These are phyloP conservation scores for Asteroscopus sphinx DNA, from an alignment of 2,888 invertebrate species.

Conservation along the genomic window DNA sequence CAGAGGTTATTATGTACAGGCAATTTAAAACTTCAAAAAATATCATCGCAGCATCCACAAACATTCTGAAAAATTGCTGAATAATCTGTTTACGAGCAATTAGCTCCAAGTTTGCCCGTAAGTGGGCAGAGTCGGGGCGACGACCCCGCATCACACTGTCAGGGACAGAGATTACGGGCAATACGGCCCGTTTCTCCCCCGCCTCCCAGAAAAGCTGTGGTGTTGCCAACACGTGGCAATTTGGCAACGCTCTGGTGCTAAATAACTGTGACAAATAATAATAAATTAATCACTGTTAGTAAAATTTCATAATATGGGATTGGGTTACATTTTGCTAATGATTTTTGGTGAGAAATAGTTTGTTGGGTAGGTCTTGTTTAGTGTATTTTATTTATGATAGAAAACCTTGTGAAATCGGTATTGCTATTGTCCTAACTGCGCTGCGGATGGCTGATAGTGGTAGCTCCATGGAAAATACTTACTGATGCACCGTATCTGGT, in stretches of 20 bases:
- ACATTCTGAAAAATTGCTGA: slow-evolving; percentile 58
- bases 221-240: slow-evolving; percentile 59
- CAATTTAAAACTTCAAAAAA: slow-evolving; percentile 9
- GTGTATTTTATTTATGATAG: too few species aligned
- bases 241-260: slow-evolving; percentile 50
- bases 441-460: too few species aligned
- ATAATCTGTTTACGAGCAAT: slow-evolving; percentile 60
- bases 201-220: slow-evolving; percentile 21
- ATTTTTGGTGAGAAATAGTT: neutral
- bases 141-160: slow-evolving; percentile 52
- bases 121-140: slow-evolving; percentile 39
- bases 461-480: too few species aligned
- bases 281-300: slow-evolving; percentile 49
- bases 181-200: slow-evolving; percentile 37
- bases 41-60: slow-evolving; percentile 25
- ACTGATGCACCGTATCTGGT: too few species aligned
- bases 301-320: slow-evolving; percentile 41
- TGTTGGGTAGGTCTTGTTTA: neutral
- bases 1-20: too few species aligned
- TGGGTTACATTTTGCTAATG: slow-evolving; percentile 18
- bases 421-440: too few species aligned
- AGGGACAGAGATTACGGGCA: slow-evolving; percentile 55
- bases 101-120: slow-evolving; percentile 53
- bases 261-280: slow-evolving; percentile 57
- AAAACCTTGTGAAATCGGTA: too few species aligned